Conservation (phyloP, 92 coral and sea anemone genomes). For the Bergia sp. region DNA sequence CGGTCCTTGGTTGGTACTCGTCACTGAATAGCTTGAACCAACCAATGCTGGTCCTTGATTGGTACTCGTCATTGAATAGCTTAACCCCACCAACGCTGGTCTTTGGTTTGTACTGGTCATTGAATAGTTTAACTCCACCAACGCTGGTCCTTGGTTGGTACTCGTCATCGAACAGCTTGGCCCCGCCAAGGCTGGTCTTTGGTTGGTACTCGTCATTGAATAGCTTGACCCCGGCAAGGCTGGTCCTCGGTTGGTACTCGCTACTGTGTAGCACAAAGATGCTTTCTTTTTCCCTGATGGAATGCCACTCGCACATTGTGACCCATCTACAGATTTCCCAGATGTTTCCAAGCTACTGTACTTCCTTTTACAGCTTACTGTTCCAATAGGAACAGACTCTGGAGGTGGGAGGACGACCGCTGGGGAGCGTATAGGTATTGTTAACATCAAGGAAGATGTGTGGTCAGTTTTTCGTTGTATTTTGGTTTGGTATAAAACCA, state of each 20-base stretch:
- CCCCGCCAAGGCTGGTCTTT: not conserved
- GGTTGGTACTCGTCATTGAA: not conserved
- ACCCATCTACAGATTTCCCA: not conserved
- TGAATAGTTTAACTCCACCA: not conserved
- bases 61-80: not conserved
- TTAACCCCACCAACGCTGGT: not conserved
- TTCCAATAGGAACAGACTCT: conserved; percentile 4
- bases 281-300: not conserved
- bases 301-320: not conserved
- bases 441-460: not conserved
- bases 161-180: not conserved
- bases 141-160: not conserved
- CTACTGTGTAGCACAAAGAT: not conserved
- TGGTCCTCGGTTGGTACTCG: not conserved
- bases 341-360: not conserved
- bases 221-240: not conserved
- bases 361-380: conserved; percentile 12
- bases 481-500: conserved; percentile 29
- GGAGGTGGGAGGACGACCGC: not conserved
- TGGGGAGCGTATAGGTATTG: not conserved
- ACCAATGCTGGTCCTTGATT: not conserved
- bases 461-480: not conserved
- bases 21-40: not conserved
- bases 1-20: not conserved
- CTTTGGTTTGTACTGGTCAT: not conserved